phyloP scores from a whole-genome alignment of 2,797 vertebrate species.

The Aphelocoma californica region DNA sequence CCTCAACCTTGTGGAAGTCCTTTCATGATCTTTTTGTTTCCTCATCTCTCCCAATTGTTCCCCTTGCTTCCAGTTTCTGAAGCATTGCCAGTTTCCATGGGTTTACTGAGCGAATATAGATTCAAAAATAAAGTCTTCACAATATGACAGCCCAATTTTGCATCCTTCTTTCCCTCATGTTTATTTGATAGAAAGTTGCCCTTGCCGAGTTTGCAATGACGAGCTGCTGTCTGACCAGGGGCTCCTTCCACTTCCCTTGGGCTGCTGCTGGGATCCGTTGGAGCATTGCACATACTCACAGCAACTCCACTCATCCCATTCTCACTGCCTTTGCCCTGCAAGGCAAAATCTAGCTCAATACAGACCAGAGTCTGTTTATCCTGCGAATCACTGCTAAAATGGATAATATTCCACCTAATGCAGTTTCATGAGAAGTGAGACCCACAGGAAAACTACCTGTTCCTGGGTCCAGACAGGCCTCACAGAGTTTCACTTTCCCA shows the following conservation, averaged over 20 bases:
- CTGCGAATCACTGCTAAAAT: background rate
- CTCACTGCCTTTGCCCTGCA: background rate
- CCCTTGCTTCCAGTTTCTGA: background rate
- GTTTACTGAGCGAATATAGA: background rate
- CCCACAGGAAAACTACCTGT: background rate
- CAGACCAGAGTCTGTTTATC: background rate
- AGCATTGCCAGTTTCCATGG: background rate
- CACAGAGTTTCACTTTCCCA: background rate
- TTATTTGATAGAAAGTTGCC: background rate
- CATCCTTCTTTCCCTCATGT: background rate
- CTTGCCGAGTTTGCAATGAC: background rate
- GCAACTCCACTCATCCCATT: background rate
- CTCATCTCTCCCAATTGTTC: background rate
- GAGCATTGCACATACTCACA: background rate
- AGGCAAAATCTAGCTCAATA: background rate
- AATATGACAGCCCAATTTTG: background rate
- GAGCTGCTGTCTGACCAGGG: accelerated
- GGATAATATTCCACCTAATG: background rate
- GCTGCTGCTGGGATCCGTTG: background rate
- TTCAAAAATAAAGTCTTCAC: background rate
- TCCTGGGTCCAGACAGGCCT: background rate
- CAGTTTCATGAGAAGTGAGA: background rate
- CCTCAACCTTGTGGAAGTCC: background rate
- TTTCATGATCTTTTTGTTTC: background rate
- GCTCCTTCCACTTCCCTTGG: background rate